Conservation (phyloP, 2,888 invertebrate genomes). For the Nomada fucata region DNA sequence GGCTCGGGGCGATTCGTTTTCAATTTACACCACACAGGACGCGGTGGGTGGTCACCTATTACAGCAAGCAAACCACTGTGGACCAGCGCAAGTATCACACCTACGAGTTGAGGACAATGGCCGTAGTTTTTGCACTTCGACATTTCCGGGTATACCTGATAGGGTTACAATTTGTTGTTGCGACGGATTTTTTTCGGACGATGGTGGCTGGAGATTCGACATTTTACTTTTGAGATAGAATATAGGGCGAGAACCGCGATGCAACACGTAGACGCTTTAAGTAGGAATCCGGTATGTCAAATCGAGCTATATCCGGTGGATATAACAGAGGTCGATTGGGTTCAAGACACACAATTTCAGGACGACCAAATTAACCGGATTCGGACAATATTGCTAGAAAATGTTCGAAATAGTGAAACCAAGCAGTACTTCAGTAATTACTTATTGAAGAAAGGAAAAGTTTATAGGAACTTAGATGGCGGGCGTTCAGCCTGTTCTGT, state of each 20-base stretch:
- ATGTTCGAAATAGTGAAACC: constrained; percentile 14
- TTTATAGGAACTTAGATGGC: background rate
- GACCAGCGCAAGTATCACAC: constrained; percentile 34
- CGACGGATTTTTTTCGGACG: constrained; percentile 59
- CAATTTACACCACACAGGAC: constrained; percentile 60
- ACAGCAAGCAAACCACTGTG: constrained; percentile 21
- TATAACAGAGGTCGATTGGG: constrained; percentile 52
- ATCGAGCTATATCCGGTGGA: constrained; percentile 38
- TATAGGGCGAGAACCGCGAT: constrained; percentile 4
- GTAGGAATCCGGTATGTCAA: constrained; percentile 3
- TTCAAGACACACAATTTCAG: constrained; percentile 44
- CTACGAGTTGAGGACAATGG: constrained; percentile 48
- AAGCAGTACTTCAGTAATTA: constrained; percentile 37
- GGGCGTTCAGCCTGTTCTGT: background rate
- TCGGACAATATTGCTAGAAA: constrained; percentile 29
- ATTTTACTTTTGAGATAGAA: constrained; percentile 3
- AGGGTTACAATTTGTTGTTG: background rate
- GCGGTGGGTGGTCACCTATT: constrained; percentile 74
- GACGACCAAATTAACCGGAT: constrained; percentile 38
- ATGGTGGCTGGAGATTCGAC: constrained; percentile 60
- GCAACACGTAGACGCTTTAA: background rate
- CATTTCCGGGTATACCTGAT: constrained; percentile 19
- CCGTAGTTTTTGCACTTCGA: constrained; percentile 14
- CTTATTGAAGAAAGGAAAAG: background rate
- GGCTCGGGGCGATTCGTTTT: constrained; percentile 76